These are phyloP conservation scores for Arctia plantaginis DNA, from an alignment of 2,888 invertebrate species.

Conservation along the genomic window DNA sequence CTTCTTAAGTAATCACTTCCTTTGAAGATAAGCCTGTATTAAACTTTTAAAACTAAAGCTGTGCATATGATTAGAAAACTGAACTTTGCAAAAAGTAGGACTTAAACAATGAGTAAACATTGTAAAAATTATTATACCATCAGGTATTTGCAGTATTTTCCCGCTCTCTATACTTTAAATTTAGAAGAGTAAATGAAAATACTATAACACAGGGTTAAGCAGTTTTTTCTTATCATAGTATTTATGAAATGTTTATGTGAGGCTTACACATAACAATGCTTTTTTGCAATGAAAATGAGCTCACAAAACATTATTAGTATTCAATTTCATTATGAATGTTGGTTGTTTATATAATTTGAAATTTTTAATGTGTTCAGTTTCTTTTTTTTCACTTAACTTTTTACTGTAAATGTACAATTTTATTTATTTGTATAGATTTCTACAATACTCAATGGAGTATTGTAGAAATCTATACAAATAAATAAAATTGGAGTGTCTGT, in stretches of 20 bases:
- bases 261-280: background rate
- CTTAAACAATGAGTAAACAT: background rate
- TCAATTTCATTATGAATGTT: background rate
- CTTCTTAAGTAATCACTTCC: conserved; percentile 14
- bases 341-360: background rate
- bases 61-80: background rate
- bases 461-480: background rate
- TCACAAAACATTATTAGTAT: background rate
- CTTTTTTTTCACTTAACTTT: background rate
- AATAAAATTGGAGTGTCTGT: too few species aligned
- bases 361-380: background rate
- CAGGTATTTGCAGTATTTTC: background rate
- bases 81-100: background rate
- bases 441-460: too few species aligned
- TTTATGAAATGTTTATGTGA: background rate
- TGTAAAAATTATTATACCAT: background rate
- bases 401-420: background rate
- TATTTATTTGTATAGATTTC: too few species aligned
- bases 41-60: background rate
- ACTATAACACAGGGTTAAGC: too few species aligned
- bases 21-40: conserved; percentile 7
- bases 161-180: background rate
- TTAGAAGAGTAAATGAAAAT: background rate
- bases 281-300: background rate
- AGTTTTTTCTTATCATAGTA: too few species aligned